Base-by-base conservation (phyloP, 2,888 invertebrate genomes). In the Torymus tubicola region DNA sequence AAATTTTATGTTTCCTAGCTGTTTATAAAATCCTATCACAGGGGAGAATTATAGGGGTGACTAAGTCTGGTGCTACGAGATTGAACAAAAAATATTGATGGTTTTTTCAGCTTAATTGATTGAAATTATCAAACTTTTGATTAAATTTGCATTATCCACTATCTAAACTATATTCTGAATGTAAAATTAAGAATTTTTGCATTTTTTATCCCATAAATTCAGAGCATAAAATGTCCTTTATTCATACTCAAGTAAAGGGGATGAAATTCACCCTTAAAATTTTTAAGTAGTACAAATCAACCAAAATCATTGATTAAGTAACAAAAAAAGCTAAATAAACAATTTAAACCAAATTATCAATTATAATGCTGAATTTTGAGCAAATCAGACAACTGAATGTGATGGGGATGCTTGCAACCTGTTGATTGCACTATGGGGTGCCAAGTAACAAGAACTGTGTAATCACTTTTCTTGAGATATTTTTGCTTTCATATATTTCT, bases 381-480 rank as follows among this genome's bases (percentile, higher is more conserved):
- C 10, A 57, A 63, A 61, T 77, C 55, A 64, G 11, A 13, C n/a
- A 64, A 18, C 1, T 67, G 0, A 65, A 16, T 70, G 71, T 71
- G 67, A 78, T 81, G 71, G 64, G 76, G 60, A 68, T 79, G 65
- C 72, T 68, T 78, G 53, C 75, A 81, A 81, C 81, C 78, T 81
- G 81, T 81, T 81, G 81, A 81, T 81, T 79, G 53, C 11, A 50
- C 31, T 74, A 60, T 78, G 77, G 77, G 69, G 50, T 73, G 63
- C 64, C 16, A 21, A 50, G 53, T 42, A 71, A 57, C 14, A 18
- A 52, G 18, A 78, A 52, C 8, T 31, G 24, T 58, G 14, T 11
- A 21, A 52, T 52, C 13, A 52, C 3, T 24, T 63, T 63, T 77
- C n/a, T 70, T 42, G 12, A 53, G 14, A 52, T 14, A 57, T 52